These are phyloP conservation scores for Muntiacus reevesi DNA, from an alignment of 2,113 vertebrate genomes.

Conservation along the genomic window DNA sequence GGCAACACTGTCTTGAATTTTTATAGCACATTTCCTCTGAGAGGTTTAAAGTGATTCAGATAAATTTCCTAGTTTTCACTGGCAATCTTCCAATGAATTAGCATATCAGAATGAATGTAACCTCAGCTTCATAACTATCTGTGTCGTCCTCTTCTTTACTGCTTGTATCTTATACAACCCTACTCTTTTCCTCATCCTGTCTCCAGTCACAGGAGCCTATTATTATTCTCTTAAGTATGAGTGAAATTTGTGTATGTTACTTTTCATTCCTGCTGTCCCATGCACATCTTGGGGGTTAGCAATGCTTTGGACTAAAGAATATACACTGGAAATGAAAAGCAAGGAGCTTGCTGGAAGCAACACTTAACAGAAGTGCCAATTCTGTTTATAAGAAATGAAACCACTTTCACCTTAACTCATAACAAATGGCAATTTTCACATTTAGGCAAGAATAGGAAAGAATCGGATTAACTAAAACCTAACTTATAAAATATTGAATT, in stretches of 20 bases:
- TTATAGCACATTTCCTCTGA: constrained; percentile 41
- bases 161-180: not conserved
- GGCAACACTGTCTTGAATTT: constrained; percentile 51
- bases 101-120: not conserved
- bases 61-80: constrained; percentile 57
- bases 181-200: not conserved
- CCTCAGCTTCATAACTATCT: not conserved
- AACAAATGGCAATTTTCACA: constrained; percentile 24
- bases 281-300: not conserved
- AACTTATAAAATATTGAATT: not conserved
- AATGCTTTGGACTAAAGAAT: not conserved
- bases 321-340: constrained; percentile 37
- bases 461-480: constrained; percentile 17
- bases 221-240: not conserved
- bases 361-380: constrained; percentile 14
- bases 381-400: constrained; percentile 49
- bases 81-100: constrained; percentile 4
- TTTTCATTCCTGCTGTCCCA: not conserved
- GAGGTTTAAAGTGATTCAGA: constrained; percentile 54
- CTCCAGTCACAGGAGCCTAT: not conserved
- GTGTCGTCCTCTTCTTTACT: not conserved
- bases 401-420: constrained; percentile 21
- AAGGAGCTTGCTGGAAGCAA: not conserved
- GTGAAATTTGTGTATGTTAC: not conserved
- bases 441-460: constrained; percentile 23